phyloP scores from a whole-genome alignment of 2,888 invertebrate genomes.

The Nemurella pictetii region DNA sequence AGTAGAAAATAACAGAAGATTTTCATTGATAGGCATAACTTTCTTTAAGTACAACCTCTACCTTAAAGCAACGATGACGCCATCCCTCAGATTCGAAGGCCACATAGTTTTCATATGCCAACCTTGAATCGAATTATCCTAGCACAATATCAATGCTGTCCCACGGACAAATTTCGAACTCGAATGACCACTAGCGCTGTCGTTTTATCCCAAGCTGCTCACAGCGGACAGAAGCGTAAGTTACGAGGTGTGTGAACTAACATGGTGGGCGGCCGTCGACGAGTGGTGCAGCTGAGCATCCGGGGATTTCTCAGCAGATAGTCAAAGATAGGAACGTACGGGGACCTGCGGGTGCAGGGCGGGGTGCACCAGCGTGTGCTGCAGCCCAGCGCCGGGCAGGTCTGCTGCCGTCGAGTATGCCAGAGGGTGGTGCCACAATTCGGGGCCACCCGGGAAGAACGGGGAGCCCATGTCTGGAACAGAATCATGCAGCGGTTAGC shows the following conservation, averaged over 20 bases:
- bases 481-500: slow-evolving; percentile 44
- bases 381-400: slow-evolving; percentile 78
- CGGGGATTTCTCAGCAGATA: slow-evolving; percentile 83
- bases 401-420: slow-evolving; percentile 78
- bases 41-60: too few species aligned
- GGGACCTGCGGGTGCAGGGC: slow-evolving; percentile 98
- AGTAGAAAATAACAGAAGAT: too few species aligned
- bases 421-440: slow-evolving; percentile 92
- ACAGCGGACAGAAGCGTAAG: background rate
- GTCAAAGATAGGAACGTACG: slow-evolving; percentile 96
- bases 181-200: background rate
- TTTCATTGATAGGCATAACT: too few species aligned
- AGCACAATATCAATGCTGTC: too few species aligned
- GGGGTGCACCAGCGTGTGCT: slow-evolving; percentile 92
- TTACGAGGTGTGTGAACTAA: slow-evolving; percentile 41
- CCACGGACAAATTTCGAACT: too few species aligned
- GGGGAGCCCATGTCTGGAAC: slow-evolving; percentile 89
- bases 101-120: too few species aligned
- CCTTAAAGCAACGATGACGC: too few species aligned
- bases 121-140: too few species aligned
- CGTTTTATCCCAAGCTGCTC: background rate
- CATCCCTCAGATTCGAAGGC: too few species aligned
- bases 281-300: slow-evolving; percentile 55
- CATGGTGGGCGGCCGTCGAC: slow-evolving; percentile 47
- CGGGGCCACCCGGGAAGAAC: slow-evolving; percentile 93